Conservation (phyloP, 2,797 vertebrate species). For the Distichodus sexfasciatus region DNA sequence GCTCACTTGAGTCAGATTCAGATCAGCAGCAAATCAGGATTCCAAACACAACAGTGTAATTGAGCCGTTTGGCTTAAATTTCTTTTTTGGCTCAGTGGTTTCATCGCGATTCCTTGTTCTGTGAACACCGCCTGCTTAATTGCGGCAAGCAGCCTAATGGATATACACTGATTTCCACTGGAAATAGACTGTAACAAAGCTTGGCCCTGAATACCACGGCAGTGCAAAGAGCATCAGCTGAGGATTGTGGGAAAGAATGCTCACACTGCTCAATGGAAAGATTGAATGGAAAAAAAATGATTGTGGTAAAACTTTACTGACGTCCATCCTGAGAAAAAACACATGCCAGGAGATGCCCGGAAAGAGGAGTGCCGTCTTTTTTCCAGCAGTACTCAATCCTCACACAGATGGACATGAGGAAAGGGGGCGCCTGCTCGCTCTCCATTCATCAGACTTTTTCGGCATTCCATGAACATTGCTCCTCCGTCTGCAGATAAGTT, state of each 20-base stretch:
- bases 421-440: background rate
- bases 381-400: background rate
- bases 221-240: background rate
- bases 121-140: slow-evolving; percentile 26
- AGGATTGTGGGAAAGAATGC: slow-evolving; percentile 5
- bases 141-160: slow-evolving; percentile 44
- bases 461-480: background rate
- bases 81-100: slow-evolving; percentile 20
- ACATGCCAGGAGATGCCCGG: slow-evolving; percentile 10
- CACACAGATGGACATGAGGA: background rate
- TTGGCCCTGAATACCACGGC: background rate
- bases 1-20: background rate
- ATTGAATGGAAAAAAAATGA: slow-evolving; percentile 18
- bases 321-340: slow-evolving; percentile 1
- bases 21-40: background rate
- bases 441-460: background rate
- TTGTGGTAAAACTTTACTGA: slow-evolving; percentile 19
- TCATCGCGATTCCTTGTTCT: slow-evolving; percentile 20
- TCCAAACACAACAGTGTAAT: background rate
- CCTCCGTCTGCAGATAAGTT: background rate
- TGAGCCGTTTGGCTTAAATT: background rate
- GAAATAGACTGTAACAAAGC: slow-evolving; percentile 7
- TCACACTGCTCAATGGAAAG: slow-evolving; percentile 12
- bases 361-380: background rate
- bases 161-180: slow-evolving; percentile 29